Base-by-base conservation (phyloP, 2,113 vertebrate species). In the Typhlomys cinereus region DNA sequence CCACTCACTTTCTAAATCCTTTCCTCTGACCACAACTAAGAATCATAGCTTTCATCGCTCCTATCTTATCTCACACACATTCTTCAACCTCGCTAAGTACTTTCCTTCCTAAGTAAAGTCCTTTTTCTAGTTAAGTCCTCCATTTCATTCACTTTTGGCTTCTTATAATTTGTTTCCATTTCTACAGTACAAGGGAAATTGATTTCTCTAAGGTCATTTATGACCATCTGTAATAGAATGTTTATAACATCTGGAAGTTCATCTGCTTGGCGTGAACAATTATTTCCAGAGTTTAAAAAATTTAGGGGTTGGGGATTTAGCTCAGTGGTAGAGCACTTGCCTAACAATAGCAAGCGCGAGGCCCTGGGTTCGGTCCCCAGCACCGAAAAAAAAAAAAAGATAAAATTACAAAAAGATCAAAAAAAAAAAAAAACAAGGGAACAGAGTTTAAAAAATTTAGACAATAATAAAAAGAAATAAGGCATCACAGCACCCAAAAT, bases 271-370 rank as follows among this genome's bases (percentile, higher is more conserved):
- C 39, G 54, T 83, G 31, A 93, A 74, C 48, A 84, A n/a, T 5
- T 21, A 70, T 39, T 95, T 82, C 59, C 14, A 64, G 71, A 88
- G 21, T 85, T 80, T 52, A 89, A 85, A 46, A 14, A 91, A 89
- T 84, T 50, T n/a, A n/a, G n/a, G n/a, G n/a, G n/a, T n/a, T n/a
- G n/a, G n/a, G n/a, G n/a, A n/a, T n/a, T n/a, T n/a, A n/a, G n/a
- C n/a, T n/a, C n/a, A n/a, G n/a, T n/a, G n/a, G n/a, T n/a, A n/a
- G n/a, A n/a, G n/a, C n/a, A n/a, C n/a, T n/a, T n/a, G n/a, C n/a
- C n/a, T n/a, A n/a, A n/a, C n/a, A n/a, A n/a, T n/a, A n/a, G n/a
- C n/a, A n/a, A n/a, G n/a, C n/a, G n/a, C n/a, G n/a, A n/a, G n/a
- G n/a, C n/a, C n/a, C n/a, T n/a, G n/a, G n/a, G n/a, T n/a, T n/a